Conservation (phyloP, 2,888 invertebrate species). For the Tenthredo notha region DNA sequence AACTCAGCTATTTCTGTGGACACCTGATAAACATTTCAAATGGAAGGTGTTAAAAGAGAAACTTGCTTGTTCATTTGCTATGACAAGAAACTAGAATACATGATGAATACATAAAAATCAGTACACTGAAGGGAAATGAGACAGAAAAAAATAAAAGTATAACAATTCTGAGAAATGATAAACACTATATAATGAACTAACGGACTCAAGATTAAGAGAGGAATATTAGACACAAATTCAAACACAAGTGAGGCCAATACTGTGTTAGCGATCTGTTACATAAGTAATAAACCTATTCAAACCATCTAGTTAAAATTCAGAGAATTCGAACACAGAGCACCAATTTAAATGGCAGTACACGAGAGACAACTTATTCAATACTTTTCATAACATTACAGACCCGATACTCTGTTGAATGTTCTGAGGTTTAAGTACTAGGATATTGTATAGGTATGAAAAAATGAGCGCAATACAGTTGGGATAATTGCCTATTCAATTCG, state of each 20-base stretch:
- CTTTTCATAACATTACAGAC: background rate
- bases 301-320: constrained; percentile 59
- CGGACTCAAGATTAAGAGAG: constrained; percentile 35
- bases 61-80: constrained; percentile 12
- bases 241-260: constrained; percentile 56
- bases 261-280: constrained; percentile 68
- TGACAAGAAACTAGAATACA: background rate
- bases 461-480: background rate
- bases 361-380: background rate
- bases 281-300: constrained; percentile 64
- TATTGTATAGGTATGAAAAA: background rate
- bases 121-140: background rate
- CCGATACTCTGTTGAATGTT: background rate
- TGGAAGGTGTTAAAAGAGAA: background rate
- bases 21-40: constrained; percentile 66
- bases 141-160: background rate
- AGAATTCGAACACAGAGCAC: constrained; percentile 55
- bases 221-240: constrained; percentile 40
- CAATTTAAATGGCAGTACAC: background rate
- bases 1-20: constrained; percentile 76
- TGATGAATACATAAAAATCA: background rate
- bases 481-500: background rate
- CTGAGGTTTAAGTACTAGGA: background rate
- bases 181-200: constrained; percentile 16
- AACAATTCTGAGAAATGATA: background rate